Evolutionary conservation across 2,113 vertebrate genomes (phyloP).

Genomic region (Colistium nudipinnis): DNA sequence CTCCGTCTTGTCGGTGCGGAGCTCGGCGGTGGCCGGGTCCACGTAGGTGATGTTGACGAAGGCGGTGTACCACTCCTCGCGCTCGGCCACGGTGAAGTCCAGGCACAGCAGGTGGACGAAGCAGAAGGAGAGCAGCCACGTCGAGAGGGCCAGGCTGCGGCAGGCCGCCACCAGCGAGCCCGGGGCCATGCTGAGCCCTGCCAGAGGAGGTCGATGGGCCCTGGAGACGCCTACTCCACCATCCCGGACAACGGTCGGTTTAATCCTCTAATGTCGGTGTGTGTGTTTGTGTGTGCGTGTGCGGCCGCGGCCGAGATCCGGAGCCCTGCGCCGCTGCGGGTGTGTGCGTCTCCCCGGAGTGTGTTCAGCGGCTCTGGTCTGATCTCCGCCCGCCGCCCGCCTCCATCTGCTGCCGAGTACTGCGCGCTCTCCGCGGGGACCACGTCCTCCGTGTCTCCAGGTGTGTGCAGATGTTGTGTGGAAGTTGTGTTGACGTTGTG

Average conservation of each 20-base stretch:
- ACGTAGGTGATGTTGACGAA: conserved; percentile 98
- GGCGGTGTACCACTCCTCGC: conserved; percentile 99
- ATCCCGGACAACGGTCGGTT: too few relatives aligned
- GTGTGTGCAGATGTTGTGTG: too few relatives aligned
- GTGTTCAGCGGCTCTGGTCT: conserved; percentile 1
- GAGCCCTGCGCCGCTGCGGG: too few relatives aligned
- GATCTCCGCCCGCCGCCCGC: conserved; percentile 15
- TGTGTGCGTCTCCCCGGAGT: too few relatives aligned
- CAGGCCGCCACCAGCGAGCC: conserved; percentile 90
- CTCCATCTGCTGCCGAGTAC: conserved; percentile 39
- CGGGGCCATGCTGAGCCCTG: conserved; percentile 84
- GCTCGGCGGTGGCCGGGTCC: conserved; percentile 86
- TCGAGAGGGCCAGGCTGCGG: conserved; percentile 96
- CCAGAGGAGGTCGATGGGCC: conserved; percentile 7
- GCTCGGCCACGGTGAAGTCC: conserved; percentile 98
- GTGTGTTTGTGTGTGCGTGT: too few relatives aligned
- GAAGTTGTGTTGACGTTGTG: neutral
- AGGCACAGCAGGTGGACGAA: conserved; percentile 96
- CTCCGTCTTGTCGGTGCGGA: conserved; percentile 91
- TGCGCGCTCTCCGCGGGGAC: too few relatives aligned
- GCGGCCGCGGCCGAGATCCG: too few relatives aligned
- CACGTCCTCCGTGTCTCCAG: too few relatives aligned
- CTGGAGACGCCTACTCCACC: conserved; percentile 54
- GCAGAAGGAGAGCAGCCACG: conserved; percentile 97
- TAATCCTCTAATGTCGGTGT: too few relatives aligned